Conservation (phyloP, 2,797 vertebrate genomes). For the Choloepus didactylus region DNA sequence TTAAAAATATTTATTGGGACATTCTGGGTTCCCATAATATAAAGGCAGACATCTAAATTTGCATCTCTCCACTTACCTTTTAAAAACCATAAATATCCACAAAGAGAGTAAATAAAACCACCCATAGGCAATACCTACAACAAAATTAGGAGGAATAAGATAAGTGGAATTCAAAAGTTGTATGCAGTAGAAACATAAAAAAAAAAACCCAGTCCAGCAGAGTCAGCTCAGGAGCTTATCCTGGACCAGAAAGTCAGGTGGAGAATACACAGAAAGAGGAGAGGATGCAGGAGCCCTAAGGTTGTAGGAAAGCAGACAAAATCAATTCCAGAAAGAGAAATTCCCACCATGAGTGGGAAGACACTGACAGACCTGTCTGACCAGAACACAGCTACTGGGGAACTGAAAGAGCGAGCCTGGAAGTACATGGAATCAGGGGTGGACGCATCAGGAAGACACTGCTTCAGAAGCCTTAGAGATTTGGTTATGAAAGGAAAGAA, state of each 20-base stretch:
- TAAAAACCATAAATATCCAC: background rate
- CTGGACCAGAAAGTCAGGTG: background rate
- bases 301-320: background rate
- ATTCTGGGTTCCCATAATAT: background rate
- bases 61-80: background rate
- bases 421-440: background rate
- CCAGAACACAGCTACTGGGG: background rate
- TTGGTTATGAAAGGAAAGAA: background rate
- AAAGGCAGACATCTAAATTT: background rate
- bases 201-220: background rate
- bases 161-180: background rate
- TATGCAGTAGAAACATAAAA: background rate
- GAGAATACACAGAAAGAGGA: background rate
- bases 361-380: background rate
- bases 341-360: background rate
- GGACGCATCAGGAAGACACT: background rate
- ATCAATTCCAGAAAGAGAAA: background rate
- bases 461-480: background rate
- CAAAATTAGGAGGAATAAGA: conserved; percentile 36
- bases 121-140: background rate
- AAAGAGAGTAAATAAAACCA: background rate
- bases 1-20: conserved; percentile 36
- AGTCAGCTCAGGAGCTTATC: background rate
- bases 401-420: background rate
- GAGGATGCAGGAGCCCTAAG: background rate